Conservation (phyloP, 2,797 vertebrate genomes). For the Oreonectes daqikongensis region DNA sequence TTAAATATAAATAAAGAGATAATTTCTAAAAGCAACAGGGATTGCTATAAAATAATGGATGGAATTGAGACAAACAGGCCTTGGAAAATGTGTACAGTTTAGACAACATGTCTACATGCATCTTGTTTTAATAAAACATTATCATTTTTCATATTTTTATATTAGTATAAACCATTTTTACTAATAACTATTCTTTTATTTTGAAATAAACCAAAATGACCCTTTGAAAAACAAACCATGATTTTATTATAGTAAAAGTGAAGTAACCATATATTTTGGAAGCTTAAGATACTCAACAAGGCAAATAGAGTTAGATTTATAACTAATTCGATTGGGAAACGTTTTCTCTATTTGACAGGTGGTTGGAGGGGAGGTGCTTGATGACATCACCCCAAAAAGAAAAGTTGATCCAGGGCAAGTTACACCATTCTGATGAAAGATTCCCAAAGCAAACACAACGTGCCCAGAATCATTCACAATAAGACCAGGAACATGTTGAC, state of each 20-base stretch:
- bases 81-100: neutral
- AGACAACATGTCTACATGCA: neutral
- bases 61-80: conserved; percentile 18
- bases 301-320: neutral
- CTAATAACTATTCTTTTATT: too few relatives aligned
- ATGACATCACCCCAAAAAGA: neutral
- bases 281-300: neutral
- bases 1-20: conserved; percentile 68
- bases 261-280: neutral
- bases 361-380: neutral
- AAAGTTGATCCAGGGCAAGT: neutral
- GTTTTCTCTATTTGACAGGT: neutral
- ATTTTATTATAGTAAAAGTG: too few relatives aligned
- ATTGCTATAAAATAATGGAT: conserved; percentile 16
- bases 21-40: conserved; percentile 54
- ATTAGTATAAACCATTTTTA: neutral
- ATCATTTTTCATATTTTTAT: neutral
- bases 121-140: neutral
- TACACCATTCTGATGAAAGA: neutral
- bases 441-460: neutral
- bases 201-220: neutral
- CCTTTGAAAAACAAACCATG: too few relatives aligned
- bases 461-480: conserved; percentile 3
- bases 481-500: neutral
- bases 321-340: neutral